A percentile compares a stretch with the other conserved stretches of the same genome.
Conservation (phyloP, 2,113 vertebrate genomes). For the Bujurquina vittata region DNA sequence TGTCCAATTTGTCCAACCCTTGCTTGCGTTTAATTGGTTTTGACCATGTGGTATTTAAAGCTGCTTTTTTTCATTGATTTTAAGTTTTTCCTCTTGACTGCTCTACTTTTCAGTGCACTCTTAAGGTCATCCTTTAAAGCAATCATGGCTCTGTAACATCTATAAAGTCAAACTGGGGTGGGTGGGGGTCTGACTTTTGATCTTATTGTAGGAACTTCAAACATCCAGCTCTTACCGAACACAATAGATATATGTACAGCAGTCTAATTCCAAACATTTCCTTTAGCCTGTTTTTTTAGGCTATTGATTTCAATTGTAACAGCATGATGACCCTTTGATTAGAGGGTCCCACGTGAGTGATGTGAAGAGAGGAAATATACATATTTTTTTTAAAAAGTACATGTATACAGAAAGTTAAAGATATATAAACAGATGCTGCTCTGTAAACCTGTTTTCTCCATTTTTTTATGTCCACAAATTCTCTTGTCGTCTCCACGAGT, state of each 20-base stretch:
- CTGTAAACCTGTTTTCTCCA: slow-evolving; percentile 3
- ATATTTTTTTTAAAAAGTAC: background rate
- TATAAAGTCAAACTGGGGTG: background rate
- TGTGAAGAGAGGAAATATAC: background rate
- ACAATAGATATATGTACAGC: background rate
- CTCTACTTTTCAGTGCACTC: background rate
- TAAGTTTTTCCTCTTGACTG: background rate
- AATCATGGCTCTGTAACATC: background rate
- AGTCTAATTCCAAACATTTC: background rate
- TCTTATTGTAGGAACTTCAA: background rate
- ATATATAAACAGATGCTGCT: background rate
- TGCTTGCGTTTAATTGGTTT: background rate
- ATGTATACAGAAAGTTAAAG: background rate
- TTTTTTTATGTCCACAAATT: background rate
- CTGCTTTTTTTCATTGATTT: background rate
- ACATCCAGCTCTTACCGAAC: background rate
- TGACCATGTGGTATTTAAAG: background rate
- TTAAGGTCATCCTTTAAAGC: background rate
- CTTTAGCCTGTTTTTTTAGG: background rate
- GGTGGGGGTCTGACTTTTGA: background rate
- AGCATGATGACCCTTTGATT: too few relatives aligned
- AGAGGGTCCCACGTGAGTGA: too few relatives aligned
- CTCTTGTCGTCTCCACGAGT: background rate
- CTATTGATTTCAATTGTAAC: background rate
- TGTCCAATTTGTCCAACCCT: background rate